A percentile compares a stretch with the other conserved stretches of the same genome.
Evolutionary conservation across 2,888 invertebrate genomes (phyloP).

Genomic region (Pheosia gnoma): DNA sequence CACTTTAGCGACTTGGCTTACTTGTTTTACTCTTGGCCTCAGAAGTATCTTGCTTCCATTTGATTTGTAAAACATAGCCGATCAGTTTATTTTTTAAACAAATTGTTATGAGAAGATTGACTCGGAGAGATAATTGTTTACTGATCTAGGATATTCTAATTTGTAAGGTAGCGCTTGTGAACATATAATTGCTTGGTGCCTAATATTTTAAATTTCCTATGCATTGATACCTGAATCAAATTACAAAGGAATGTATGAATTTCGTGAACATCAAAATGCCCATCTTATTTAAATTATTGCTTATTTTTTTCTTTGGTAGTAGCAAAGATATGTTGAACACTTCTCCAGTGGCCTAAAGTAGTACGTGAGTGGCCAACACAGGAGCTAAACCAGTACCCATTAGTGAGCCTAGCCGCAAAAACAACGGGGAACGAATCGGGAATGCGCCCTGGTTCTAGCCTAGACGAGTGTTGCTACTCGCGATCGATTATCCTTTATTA

Average conservation of each 20-base stretch:
- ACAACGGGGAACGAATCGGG: conserved; percentile 83
- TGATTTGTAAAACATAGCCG: conserved; percentile 21
- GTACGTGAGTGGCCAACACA: background rate
- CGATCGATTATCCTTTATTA: conserved; percentile 38
- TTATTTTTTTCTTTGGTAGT: too few relatives aligned
- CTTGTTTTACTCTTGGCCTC: conserved; percentile 17
- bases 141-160: background rate
- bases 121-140: background rate
- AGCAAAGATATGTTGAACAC: background rate
- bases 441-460: conserved; percentile 74
- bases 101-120: conserved; percentile 8
- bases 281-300: too few relatives aligned
- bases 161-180: background rate
- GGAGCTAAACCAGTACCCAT: conserved; percentile 78
- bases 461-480: conserved; percentile 58
- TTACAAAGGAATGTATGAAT: too few relatives aligned
- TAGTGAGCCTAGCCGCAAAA: conserved; percentile 79
- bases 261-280: too few relatives aligned
- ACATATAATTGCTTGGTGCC: background rate
- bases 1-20: conserved; percentile 38
- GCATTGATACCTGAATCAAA: too few relatives aligned
- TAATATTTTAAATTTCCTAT: background rate
- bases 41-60: conserved; percentile 16
- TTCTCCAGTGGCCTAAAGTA: background rate
- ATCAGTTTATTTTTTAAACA: background rate